Conservation (phyloP, 2,797 vertebrate species). For the Adrianichthys oophorus region DNA sequence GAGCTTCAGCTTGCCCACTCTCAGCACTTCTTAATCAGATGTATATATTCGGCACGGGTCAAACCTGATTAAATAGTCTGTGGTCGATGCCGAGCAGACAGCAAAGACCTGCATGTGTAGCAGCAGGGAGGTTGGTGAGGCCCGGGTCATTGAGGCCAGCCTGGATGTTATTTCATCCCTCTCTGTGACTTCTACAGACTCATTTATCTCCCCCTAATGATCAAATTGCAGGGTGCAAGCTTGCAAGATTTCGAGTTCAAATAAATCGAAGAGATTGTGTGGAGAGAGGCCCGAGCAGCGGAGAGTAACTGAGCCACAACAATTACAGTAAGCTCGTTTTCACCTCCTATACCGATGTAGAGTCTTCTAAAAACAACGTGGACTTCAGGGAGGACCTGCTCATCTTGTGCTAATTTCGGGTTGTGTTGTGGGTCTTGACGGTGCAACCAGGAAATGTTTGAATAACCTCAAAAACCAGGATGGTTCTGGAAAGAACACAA, state of each 20-base stretch:
- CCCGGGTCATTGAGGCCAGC: slow-evolving; percentile 41
- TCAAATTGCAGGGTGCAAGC: slow-evolving; percentile 64
- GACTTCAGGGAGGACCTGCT: slow-evolving; percentile 26
- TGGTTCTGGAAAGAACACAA: slow-evolving; percentile 57
- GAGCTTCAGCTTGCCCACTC: slow-evolving; percentile 46
- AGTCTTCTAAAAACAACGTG: slow-evolving; percentile 9
- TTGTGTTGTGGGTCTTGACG: slow-evolving; percentile 27
- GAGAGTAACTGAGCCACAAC: slow-evolving; percentile 39
- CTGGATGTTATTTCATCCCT: slow-evolving; percentile 75
- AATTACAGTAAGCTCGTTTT: slow-evolving; percentile 36
- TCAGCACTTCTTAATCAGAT: slow-evolving; percentile 67
- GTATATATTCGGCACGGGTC: slow-evolving; percentile 53
- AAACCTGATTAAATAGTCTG: slow-evolving; percentile 58
- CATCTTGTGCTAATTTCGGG: slow-evolving; percentile 41
- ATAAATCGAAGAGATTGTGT: slow-evolving; percentile 47
- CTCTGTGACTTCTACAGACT: slow-evolving; percentile 68
- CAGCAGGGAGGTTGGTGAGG: slow-evolving; percentile 42
- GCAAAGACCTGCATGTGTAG: slow-evolving; percentile 53
- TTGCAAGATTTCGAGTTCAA: slow-evolving; percentile 61
- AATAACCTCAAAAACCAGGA: slow-evolving; percentile 53
- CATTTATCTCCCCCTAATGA: slow-evolving; percentile 72
- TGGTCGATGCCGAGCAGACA: slow-evolving; percentile 47
- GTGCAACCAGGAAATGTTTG: slow-evolving; percentile 45
- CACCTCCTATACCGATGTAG: slow-evolving; percentile 19
- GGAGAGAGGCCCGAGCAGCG: slow-evolving; percentile 21